phyloP scores from a whole-genome alignment of 30 jellyfish, hydroid and myxozoan genomes.

The Chironex yamaguchii region DNA sequence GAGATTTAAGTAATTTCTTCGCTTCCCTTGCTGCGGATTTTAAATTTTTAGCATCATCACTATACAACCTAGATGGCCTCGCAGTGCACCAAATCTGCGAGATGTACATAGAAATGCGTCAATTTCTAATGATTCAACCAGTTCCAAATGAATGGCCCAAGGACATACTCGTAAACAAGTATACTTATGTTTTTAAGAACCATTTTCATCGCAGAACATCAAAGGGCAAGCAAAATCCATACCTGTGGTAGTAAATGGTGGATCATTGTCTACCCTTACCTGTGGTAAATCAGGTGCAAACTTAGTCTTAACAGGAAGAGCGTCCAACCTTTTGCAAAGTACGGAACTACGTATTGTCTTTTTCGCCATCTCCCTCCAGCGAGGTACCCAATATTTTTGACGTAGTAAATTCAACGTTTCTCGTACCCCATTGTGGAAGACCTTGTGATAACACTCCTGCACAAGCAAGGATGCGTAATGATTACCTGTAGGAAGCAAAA shows the following conservation, averaged over 20 bases:
- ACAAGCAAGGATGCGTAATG: slow-evolving; percentile 29
- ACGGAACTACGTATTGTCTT: slow-evolving; percentile 28
- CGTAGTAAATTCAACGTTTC: slow-evolving; percentile 62
- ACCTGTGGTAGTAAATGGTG: slow-evolving; percentile 70
- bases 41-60: slow-evolving; percentile 60
- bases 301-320: slow-evolving; percentile 42
- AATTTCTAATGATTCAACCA: slow-evolving; percentile 47
- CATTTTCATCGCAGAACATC: slow-evolving; percentile 2
- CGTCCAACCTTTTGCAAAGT: slow-evolving; percentile 45
- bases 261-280: slow-evolving; percentile 57
- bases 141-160: slow-evolving; percentile 69
- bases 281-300: slow-evolving; percentile 47
- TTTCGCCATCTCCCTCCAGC: slow-evolving; percentile 75
- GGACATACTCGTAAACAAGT: slow-evolving; percentile 56
- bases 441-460: slow-evolving; percentile 66
- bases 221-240: slow-evolving; percentile 67
- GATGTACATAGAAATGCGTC: slow-evolving; percentile 62
- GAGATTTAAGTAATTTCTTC: slow-evolving; percentile 1
- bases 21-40: slow-evolving; percentile 57
- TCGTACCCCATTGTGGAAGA: slow-evolving; percentile 68
- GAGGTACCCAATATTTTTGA: slow-evolving; percentile 56
- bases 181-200: slow-evolving; percentile 4
- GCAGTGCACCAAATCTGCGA: slow-evolving; percentile 58
- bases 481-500: slow-evolving; percentile 54
- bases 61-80: slow-evolving; percentile 63